Conservation (phyloP, 2,113 vertebrate species). For the Sterrhoptilus dennistouni region DNA sequence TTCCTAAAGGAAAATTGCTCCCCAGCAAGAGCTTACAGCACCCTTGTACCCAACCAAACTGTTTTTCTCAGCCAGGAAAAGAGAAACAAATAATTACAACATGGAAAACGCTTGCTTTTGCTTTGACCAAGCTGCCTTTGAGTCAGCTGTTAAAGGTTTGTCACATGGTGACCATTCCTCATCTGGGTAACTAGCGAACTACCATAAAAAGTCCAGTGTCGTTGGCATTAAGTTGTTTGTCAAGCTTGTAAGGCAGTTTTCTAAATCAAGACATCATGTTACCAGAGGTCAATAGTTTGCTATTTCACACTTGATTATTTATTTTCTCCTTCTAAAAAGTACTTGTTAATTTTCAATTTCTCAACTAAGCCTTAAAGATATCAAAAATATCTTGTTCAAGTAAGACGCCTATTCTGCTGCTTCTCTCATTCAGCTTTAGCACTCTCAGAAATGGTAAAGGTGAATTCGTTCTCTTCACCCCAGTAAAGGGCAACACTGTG, state of each 20-base stretch:
- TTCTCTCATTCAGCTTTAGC: neutral
- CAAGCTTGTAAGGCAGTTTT: slow-evolving; percentile 4
- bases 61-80: neutral
- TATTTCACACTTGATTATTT: neutral
- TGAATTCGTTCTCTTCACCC: neutral
- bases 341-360: neutral
- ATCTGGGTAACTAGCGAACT: neutral
- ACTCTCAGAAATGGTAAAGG: neutral
- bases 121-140: slow-evolving; percentile 4
- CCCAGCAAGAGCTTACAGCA: neutral
- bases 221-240: neutral
- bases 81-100: neutral
- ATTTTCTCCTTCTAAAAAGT: neutral
- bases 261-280: slow-evolving; percentile 45
- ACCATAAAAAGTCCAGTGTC: slow-evolving; percentile 30
- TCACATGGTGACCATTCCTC: slow-evolving; percentile 8
- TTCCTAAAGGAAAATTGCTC: neutral
- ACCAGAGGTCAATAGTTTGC: slow-evolving; percentile 6
- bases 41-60: neutral
- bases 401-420: neutral
- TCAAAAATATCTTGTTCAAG: neutral
- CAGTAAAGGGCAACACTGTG: neutral
- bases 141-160: slow-evolving; percentile 37
- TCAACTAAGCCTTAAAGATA: neutral
- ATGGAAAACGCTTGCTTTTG: slow-evolving; percentile 34